These are phyloP conservation scores for Wasmannia auropunctata DNA, from an alignment of 1,140 invertebrate genomes.

Conservation along the genomic window DNA sequence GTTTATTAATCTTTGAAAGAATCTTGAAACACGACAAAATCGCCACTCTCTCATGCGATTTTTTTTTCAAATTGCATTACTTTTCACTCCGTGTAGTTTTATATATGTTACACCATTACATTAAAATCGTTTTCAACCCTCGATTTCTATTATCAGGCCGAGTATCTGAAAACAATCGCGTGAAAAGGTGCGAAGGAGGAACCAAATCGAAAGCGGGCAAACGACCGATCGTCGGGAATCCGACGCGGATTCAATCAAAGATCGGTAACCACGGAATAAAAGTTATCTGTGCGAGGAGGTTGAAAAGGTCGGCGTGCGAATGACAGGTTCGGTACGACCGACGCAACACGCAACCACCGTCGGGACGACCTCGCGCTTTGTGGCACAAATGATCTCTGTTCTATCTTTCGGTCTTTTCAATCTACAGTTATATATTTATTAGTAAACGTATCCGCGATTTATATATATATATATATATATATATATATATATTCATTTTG, in stretches of 20 bases:
- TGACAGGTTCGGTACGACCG: constrained; percentile 79
- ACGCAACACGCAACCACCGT: constrained; percentile 80
- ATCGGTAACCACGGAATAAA: constrained; percentile 79
- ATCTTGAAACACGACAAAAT: neutral
- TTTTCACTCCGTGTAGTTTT: neutral
- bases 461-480: no score
- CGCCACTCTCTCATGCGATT: neutral
- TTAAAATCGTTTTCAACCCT: neutral
- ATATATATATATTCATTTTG: no score
- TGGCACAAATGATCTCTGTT: constrained; percentile 82
- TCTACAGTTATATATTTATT: neutral
- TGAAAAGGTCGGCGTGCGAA: constrained; percentile 81
- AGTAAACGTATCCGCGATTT: no score
- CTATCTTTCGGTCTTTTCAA: constrained; percentile 31
- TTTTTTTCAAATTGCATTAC: neutral
- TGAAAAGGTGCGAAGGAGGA: constrained; percentile 35
- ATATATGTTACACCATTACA: neutral
- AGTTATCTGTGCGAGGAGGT: constrained; percentile 81
- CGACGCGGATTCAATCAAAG: constrained; percentile 82
- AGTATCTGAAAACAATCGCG: neutral
- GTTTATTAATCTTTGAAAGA: neutral
- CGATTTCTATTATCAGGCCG: neutral
- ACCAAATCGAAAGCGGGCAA: constrained; percentile 66
- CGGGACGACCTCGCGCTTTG: constrained; percentile 81
- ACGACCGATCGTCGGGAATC: constrained; percentile 69